Evolutionary conservation across 2,888 invertebrate species (phyloP).

Genomic region (Ashinkailepas kermadecensis): DNA sequence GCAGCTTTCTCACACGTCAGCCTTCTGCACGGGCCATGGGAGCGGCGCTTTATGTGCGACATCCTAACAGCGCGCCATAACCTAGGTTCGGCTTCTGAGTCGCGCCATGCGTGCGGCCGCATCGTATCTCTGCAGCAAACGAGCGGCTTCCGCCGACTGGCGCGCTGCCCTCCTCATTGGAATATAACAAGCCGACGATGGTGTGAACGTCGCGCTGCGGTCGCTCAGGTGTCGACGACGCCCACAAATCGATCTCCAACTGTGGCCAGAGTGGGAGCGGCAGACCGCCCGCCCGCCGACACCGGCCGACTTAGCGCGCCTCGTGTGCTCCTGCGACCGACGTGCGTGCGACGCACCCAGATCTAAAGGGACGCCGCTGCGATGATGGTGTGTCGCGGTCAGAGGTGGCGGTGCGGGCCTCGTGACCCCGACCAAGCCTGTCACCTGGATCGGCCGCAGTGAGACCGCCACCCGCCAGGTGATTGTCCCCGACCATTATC

Average conservation of each 20-base stretch:
- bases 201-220: neutral
- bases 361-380: neutral
- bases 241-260: neutral
- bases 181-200: neutral
- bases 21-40: neutral
- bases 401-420: neutral
- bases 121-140: neutral
- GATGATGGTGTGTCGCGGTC: neutral
- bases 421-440: neutral
- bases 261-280: neutral
- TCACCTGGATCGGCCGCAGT: neutral
- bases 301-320: neutral
- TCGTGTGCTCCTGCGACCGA: neutral
- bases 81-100: neutral
- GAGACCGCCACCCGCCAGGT: neutral
- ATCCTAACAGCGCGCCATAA: conserved; percentile 5
- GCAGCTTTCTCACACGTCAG: neutral
- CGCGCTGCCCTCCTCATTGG: neutral
- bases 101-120: neutral
- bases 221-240: neutral
- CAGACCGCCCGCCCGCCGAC: neutral
- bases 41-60: neutral
- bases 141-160: neutral
- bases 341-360: neutral
- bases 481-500: neutral